phyloP scores from a whole-genome alignment of 23 tunicate genomes.

The Styela clava region DNA sequence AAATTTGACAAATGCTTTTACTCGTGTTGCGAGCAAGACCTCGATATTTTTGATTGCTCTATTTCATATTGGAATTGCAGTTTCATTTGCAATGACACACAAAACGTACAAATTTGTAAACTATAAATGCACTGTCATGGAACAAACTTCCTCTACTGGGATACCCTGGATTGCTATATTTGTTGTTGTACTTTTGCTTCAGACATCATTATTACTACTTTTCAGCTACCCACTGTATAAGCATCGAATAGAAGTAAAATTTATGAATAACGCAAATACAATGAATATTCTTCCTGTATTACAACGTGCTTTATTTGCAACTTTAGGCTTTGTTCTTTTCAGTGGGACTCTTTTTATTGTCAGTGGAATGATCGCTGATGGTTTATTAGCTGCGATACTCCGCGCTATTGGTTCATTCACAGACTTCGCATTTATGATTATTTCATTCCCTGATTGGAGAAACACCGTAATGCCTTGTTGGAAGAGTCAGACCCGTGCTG shows the following conservation, averaged over 20 bases:
- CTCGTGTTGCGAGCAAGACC: too few relatives aligned
- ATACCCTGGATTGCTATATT: neutral
- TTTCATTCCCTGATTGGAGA: neutral
- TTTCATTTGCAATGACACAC: too few relatives aligned
- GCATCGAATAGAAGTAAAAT: neutral
- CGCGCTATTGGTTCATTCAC: neutral
- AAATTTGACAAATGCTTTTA: too few relatives aligned
- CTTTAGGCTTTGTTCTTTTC: neutral
- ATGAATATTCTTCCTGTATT: neutral
- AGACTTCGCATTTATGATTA: neutral
- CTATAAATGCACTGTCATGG: too few relatives aligned
- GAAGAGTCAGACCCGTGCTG: too few relatives aligned
- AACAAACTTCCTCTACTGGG: too few relatives aligned
- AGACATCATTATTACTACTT: neutral
- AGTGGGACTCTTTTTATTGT: neutral
- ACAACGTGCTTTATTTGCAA: neutral
- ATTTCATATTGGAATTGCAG: too few relatives aligned
- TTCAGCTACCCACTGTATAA: neutral
- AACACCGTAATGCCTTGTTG: neutral
- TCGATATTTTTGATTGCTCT: too few relatives aligned
- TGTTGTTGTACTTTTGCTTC: neutral
- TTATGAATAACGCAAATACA: neutral
- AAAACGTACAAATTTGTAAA: too few relatives aligned
- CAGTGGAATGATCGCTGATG: neutral
- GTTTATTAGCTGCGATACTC: neutral